Percentiles rank a stretch among this genome's conserved stretches.
Evolutionary conservation across 2,888 invertebrate genomes (phyloP).

Genomic region (Ethmia dodecea): DNA sequence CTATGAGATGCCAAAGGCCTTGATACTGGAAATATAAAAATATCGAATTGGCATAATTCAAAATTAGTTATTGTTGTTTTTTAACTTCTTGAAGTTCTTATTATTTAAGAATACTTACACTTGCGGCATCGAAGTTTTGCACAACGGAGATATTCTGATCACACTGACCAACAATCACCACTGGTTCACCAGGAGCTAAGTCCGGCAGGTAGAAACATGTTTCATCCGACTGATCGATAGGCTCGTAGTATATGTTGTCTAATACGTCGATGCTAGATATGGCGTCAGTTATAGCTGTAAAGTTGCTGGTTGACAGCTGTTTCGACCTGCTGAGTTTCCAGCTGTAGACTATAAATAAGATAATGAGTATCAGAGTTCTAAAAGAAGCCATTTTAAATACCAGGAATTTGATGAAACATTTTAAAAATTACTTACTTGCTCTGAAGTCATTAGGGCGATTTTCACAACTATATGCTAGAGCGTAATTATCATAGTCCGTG

Average conservation of each 20-base stretch:
- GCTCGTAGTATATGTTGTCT: conserved; percentile 33
- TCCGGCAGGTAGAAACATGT: conserved; percentile 41
- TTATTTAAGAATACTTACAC: conserved; percentile 21
- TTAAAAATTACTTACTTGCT: too few relatives aligned
- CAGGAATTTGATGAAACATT: too few relatives aligned
- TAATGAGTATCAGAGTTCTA: too few relatives aligned
- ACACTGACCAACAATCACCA: conserved; percentile 33
- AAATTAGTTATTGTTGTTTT: not conserved
- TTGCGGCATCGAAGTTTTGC: conserved; percentile 23
- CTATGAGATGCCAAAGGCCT: conserved; percentile 46
- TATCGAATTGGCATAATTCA: not conserved
- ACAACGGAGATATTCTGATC: conserved; percentile 26
- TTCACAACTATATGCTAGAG: conserved; percentile 38
- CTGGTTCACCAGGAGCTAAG: conserved; percentile 16
- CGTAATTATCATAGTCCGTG: conserved; percentile 35
- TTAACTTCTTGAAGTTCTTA: not conserved
- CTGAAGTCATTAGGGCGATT: conserved; percentile 36
- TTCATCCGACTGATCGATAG: conserved; percentile 23
- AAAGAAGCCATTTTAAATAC: too few relatives aligned
- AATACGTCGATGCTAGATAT: conserved; percentile 37
- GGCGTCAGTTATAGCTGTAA: conserved; percentile 27
- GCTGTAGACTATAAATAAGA: conserved; percentile 45
- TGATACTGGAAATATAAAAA: conserved; percentile 22
- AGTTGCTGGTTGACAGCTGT: conserved; percentile 34
- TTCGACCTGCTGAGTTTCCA: conserved; percentile 53